These are phyloP conservation scores for Osmerus eperlanus DNA, from an alignment of 2,113 vertebrate species.

Conservation along the genomic window DNA sequence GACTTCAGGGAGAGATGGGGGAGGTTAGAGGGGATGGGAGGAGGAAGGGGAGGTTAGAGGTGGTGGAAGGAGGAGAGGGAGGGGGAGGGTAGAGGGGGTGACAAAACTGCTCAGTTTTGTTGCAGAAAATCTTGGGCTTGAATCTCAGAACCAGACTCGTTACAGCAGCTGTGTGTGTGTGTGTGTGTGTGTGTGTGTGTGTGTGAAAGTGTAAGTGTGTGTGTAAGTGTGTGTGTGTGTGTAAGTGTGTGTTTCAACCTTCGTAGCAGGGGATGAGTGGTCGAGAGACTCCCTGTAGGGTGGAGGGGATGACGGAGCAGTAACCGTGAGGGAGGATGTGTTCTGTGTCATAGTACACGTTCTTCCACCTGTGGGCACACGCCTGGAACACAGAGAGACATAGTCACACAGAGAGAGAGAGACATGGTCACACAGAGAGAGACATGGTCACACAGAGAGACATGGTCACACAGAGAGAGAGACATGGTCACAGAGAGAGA, in stretches of 20 bases:
- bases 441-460: background rate
- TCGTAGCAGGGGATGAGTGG: conserved; percentile 92
- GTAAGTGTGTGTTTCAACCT: conserved; percentile 68
- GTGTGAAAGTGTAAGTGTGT: conserved; percentile 9
- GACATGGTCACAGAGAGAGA: no score
- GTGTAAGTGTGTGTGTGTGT: no score
- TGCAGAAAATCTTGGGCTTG: conserved; percentile 72
- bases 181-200: background rate
- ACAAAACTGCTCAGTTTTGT: conserved; percentile 56
- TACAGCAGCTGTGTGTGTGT: conserved; percentile 31
- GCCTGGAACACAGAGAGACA: conserved; percentile 69
- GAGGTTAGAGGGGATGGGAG: conserved; percentile 60
- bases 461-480: background rate
- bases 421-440: background rate
- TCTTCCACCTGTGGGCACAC: conserved; percentile 98
- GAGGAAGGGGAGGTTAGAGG: conserved; percentile 65
- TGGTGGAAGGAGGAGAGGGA: conserved; percentile 35
- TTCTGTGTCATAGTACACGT: conserved; percentile 89
- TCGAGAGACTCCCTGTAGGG: conserved; percentile 80
- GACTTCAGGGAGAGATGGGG: conserved; percentile 56
- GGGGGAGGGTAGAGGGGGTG: conserved; percentile 5
- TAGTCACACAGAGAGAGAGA: background rate
- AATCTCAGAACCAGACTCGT: conserved; percentile 50
- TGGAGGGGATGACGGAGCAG: conserved; percentile 88
- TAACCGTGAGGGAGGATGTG: conserved; percentile 93